Base-by-base conservation (phyloP, 2,888 invertebrate species). In the Trachelus troglodyta region DNA sequence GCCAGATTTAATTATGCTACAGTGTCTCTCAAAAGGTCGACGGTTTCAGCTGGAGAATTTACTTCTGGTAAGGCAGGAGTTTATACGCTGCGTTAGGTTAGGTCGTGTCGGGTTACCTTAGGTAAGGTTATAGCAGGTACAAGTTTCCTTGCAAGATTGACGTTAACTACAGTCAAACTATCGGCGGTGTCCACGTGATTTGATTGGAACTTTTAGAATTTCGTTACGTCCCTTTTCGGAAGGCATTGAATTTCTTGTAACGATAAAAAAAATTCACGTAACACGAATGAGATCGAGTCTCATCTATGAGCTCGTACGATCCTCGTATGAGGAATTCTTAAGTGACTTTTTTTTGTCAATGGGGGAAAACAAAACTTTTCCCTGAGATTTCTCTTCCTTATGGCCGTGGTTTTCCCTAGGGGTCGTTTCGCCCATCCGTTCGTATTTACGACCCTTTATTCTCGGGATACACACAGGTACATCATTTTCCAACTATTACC, bases 1-100 rank as follows among this genome's bases (percentile, higher is more conserved):
- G 74, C 80, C 77, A 79, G 82, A 84, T 81, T 84, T 81, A 83
- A 84, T 83, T 80, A 68, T 77, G 34, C 79, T 77, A 79, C 76
- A 34, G 56, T 56, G 56, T 56, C 56, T 56, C 56, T 56, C 23
- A 23, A 1, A 56, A 56, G 56, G 56, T 56, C 56, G 23, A 56
- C 56, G 56, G 56, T 56, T 56, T 23, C 40, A 40, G 40, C 56
- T 23, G 56, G 56, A 56, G 23, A 56, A 56, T 56, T 56, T 23
- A 23, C 23, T 56, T 23, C 23, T 56, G 56, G 9, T 56, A 56
- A 56, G 56, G 2, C 23, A 23, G 56, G 23, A 15, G 56, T 56
- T 23, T 56, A 56, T 2, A 9, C 23, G 56, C 23, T 56, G 40
- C 6, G 9, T 56, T 56, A 23, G 9, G 56, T 56, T 56, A 56